Base-by-base conservation (phyloP, 2,888 invertebrate species). In the Drosophila atroscutellata region DNA sequence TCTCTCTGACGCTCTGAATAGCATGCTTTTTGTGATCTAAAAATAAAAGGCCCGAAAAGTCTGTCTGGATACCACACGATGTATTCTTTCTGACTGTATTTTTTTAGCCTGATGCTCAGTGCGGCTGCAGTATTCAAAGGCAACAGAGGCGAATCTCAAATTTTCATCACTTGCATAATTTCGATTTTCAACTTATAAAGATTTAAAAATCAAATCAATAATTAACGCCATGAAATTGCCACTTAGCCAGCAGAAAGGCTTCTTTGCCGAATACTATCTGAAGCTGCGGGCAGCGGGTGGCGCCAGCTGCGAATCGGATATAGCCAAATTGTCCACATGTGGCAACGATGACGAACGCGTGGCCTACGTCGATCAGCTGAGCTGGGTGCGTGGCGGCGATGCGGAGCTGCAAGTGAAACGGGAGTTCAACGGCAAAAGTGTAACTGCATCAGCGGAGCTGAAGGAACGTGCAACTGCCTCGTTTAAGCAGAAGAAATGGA, bases 391-490 rank as follows among this genome's bases (percentile, higher is more conserved):
- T 78, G 81, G 91, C 86, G 90, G 93, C 81, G 85, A 92, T 91
- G 89, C 94, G 87, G 92, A 94, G 76, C 81, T 95, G 91, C 93
- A 94, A 92, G 93, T 94, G 92, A 89, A 93, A 87, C 91, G 92
- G 74, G 89, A 94, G 91, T 92, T 93, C 92, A 76, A 87, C 72
- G 90, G 94, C 86, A 93, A 97, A 92, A 94, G 94, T 91, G 90
- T 94, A 9, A 93, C 94, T 65, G 94, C 94, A 85, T 95, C 97
- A 11, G 93, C 94, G n/a, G 93, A 94, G 71, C 92, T 95, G 39
- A 97, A 97, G 92, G 94, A 95, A 80, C 94, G 94, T 68, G 97
- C 97, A 4, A 97, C 97, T 89, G 93, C 94, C 71, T 95, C 95
- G 7, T 97, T 97, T 83, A 95, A 95, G 79, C 94, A 94, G 81